These are phyloP conservation scores for Drosophila quadrilineata DNA, from an alignment of 1,140 invertebrate species.

Conservation along the genomic window DNA sequence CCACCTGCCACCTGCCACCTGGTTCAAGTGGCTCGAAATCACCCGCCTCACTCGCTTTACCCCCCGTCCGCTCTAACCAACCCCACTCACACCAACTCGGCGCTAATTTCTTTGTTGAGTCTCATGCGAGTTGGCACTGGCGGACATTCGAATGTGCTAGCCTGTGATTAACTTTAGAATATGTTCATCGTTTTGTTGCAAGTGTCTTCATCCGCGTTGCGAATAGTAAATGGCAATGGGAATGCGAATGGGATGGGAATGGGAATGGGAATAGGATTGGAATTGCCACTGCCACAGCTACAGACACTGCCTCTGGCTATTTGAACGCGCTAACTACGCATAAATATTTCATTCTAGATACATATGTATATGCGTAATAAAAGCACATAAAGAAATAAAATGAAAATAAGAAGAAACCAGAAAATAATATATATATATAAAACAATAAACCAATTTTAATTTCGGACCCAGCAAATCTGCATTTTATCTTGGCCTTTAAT, in stretches of 20 bases:
- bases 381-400: conserved; percentile 26
- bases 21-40: neutral
- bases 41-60: too few relatives aligned
- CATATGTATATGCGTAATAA: conserved; percentile 28
- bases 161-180: conserved; percentile 73
- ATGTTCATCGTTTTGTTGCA: conserved; percentile 71
- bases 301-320: conserved; percentile 5
- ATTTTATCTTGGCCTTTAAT: conserved; percentile 21
- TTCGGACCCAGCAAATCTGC: neutral
- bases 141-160: conserved; percentile 70
- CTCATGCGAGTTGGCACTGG: conserved; percentile 67
- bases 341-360: too few relatives aligned
- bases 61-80: neutral
- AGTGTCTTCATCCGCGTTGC: conserved; percentile 43
- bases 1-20: conserved; percentile 40
- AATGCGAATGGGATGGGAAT: neutral
- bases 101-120: conserved; percentile 78
- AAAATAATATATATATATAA: neutral
- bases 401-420: neutral
- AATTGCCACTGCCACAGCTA: neutral
- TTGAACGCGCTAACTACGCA: conserved; percentile 30
- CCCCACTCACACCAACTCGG: conserved; percentile 9
- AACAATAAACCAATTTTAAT: neutral
- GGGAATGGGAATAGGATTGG: neutral
- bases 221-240: conserved; percentile 4